phyloP scores from a whole-genome alignment of 2,888 invertebrate species.

The Drosophila testacea region DNA sequence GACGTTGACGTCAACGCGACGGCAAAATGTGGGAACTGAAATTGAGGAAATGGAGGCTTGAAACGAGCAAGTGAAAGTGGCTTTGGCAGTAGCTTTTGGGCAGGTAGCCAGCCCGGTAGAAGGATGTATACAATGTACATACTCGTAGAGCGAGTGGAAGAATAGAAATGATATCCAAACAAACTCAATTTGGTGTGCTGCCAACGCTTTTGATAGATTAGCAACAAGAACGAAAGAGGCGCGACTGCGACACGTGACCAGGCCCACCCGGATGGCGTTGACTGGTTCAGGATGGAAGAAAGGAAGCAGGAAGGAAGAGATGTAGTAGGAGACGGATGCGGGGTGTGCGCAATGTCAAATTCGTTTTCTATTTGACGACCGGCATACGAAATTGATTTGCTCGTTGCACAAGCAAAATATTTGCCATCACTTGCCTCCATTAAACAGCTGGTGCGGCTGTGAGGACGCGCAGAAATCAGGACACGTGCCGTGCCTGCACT shows the following conservation, averaged over 20 bases:
- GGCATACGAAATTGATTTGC: constrained; percentile 80
- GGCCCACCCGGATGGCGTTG: constrained; percentile 13
- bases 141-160: not conserved
- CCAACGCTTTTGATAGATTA: constrained; percentile 82
- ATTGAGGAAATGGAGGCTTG: constrained; percentile 4
- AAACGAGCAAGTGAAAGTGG: constrained; percentile 56
- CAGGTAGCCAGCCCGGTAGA: constrained; percentile 56
- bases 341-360: constrained; percentile 71
- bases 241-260: constrained; percentile 72
- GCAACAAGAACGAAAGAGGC: constrained; percentile 81
- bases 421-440: constrained; percentile 57
- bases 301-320: not conserved
- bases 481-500: constrained; percentile 46
- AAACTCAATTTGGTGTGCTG: constrained; percentile 75
- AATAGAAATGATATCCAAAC: constrained; percentile 71
- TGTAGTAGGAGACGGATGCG: too few relatives aligned
- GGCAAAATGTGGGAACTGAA: constrained; percentile 64
- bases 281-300: constrained; percentile 1
- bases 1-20: constrained; percentile 65
- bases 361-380: constrained; percentile 76
- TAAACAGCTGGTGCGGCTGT: constrained; percentile 60
- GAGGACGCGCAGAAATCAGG: constrained; percentile 18
- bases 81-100: constrained; percentile 52
- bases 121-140: not conserved
- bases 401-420: constrained; percentile 68